Percentiles rank a stretch among this genome's conserved stretches.
Evolutionary conservation across 2,888 invertebrate genomes (phyloP).

Genomic region (Heliconius aoede): DNA sequence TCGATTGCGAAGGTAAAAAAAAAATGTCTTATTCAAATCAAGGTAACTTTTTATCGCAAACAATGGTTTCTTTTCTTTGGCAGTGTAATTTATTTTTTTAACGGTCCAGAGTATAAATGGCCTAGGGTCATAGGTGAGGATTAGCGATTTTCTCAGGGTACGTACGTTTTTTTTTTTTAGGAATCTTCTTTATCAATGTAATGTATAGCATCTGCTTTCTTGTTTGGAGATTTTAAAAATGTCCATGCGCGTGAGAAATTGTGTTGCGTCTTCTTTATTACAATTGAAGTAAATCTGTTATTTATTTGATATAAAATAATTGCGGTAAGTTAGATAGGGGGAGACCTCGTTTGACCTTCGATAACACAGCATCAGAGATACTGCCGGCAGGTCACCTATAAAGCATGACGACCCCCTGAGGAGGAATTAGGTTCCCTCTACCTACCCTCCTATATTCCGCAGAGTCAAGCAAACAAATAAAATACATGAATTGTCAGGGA

Average conservation of each 20-base stretch:
- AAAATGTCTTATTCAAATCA: constrained; percentile 79
- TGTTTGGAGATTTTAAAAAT: constrained; percentile 49
- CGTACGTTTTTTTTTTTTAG: constrained; percentile 66
- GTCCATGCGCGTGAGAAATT: constrained; percentile 48
- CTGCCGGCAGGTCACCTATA: too few species aligned
- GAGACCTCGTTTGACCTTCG: too few species aligned
- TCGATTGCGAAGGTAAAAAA: constrained; percentile 54
- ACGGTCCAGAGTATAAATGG: constrained; percentile 69
- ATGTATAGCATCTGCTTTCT: constrained; percentile 67
- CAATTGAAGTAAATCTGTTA: not conserved
- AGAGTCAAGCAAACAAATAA: too few species aligned
- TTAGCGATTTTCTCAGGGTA: constrained; percentile 75
- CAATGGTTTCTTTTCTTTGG: constrained; percentile 73
- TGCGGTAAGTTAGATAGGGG: too few species aligned
- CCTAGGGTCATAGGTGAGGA: constrained; percentile 81
- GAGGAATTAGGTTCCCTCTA: too few species aligned
- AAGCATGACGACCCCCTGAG: too few species aligned
- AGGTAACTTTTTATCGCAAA: constrained; percentile 75
- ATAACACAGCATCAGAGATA: too few species aligned
- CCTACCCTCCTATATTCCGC: too few species aligned
- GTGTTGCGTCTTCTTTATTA: not conserved
- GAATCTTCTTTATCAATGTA: constrained; percentile 63
- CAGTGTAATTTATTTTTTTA: constrained; percentile 73
- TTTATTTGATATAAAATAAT: not conserved
- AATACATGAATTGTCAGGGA: too few species aligned